Evolutionary conservation across 2,797 vertebrate genomes (phyloP).

Genomic region (Peromyscus eremicus): DNA sequence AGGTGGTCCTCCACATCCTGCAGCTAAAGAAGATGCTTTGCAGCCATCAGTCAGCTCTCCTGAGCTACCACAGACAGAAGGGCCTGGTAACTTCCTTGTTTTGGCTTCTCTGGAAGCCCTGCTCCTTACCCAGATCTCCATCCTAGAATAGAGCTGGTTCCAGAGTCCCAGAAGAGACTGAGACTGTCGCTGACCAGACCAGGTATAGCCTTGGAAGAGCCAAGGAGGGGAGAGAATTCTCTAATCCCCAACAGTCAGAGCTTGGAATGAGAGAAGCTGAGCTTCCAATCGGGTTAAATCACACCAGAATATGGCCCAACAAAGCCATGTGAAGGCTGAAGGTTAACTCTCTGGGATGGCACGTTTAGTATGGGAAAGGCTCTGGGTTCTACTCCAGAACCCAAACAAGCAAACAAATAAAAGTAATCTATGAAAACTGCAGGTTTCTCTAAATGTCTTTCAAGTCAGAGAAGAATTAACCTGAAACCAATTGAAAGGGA

Average conservation of each 20-base stretch:
- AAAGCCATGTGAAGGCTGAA: background rate
- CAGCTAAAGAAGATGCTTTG: background rate
- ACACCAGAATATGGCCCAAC: background rate
- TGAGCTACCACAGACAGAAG: background rate
- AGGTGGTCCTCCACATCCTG: background rate
- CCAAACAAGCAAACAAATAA: background rate
- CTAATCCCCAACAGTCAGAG: background rate
- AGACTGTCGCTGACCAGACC: background rate
- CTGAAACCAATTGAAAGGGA: background rate
- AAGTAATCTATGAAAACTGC: background rate
- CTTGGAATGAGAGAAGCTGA: background rate
- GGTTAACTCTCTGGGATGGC: background rate
- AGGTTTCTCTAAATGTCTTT: background rate
- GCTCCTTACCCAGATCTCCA: no score
- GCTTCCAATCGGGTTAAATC: background rate
- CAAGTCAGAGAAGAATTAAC: background rate
- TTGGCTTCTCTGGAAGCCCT: background rate
- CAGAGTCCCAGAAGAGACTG: background rate
- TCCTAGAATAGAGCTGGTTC: background rate
- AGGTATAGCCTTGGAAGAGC: background rate
- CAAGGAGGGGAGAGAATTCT: background rate
- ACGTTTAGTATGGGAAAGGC: background rate
- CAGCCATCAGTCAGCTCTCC: background rate
- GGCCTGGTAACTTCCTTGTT: background rate
- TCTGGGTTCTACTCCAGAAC: background rate